These are phyloP conservation scores for Acipenser oxyrinchus DNA, from an alignment of 2,797 vertebrate species.

Conservation along the genomic window DNA sequence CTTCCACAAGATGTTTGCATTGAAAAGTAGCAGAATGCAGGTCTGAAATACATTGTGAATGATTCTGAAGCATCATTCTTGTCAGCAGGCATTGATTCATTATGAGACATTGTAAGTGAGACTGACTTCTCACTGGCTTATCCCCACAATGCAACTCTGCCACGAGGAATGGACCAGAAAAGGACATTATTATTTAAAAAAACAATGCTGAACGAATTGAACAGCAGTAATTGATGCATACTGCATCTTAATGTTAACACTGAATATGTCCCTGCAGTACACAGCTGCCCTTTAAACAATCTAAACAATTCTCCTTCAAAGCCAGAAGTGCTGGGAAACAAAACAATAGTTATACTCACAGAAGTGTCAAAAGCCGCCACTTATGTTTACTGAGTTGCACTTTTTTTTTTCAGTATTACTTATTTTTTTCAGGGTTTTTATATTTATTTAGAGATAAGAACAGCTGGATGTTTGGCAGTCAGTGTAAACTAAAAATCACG, in stretches of 20 bases:
- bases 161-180: conserved; percentile 27
- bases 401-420: conserved; percentile 5
- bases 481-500: too few species aligned
- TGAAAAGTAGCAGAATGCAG: too few species aligned
- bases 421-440: conserved; percentile 2
- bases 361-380: conserved; percentile 20
- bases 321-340: conserved; percentile 20
- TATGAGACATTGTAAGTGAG: too few species aligned
- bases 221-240: background rate
- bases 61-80: too few species aligned
- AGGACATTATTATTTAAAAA: conserved; percentile 14
- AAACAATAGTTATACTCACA: conserved; percentile 13
- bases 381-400: conserved; percentile 9
- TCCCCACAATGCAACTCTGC: conserved; percentile 21
- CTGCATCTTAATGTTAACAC: conserved; percentile 9
- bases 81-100: too few species aligned
- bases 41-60: too few species aligned
- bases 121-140: conserved; percentile 12
- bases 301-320: conserved; percentile 11
- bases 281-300: conserved; percentile 18
- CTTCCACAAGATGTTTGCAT: too few species aligned
- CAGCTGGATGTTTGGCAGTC: too few species aligned
- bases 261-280: conserved; percentile 22
- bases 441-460: too few species aligned
- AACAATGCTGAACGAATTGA: conserved; percentile 12